A percentile compares a stretch with the other conserved stretches of the same genome.
These are phyloP conservation scores for Leptopilina myrica DNA, from an alignment of 2,888 invertebrate species.

Conservation along the genomic window DNA sequence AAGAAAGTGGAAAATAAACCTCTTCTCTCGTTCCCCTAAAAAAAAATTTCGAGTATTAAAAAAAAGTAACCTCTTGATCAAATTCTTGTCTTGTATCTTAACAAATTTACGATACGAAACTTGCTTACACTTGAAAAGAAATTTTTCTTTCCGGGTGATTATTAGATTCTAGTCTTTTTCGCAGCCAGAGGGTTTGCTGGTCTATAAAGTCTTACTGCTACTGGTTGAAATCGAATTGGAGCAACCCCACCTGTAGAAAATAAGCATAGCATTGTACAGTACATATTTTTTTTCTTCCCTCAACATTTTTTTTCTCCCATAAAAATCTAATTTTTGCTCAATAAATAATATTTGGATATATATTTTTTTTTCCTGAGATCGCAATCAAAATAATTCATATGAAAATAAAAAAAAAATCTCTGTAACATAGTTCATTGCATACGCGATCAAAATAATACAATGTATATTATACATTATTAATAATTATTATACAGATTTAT, in stretches of 20 bases:
- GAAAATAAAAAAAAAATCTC: not conserved
- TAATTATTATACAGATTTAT: not conserved
- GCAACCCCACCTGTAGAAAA: slow-evolving; percentile 37
- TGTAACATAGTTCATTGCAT: slow-evolving; percentile 50
- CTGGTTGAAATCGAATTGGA: slow-evolving; percentile 41
- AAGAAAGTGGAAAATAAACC: too few species aligned
- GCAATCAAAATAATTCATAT: slow-evolving; percentile 2
- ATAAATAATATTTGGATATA: not conserved
- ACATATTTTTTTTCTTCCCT: slow-evolving; percentile 6
- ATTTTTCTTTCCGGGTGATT: slow-evolving; percentile 40
- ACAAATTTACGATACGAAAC: slow-evolving; percentile 24
- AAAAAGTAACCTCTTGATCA: not conserved
- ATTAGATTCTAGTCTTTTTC: slow-evolving; percentile 37
- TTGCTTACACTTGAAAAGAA: slow-evolving; percentile 18
- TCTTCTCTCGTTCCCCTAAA: too few species aligned
- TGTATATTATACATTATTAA: not conserved
- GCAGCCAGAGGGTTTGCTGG: slow-evolving; percentile 38
- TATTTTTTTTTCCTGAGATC: not conserved
- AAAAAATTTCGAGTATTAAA: not conserved
- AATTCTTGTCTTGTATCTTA: slow-evolving; percentile 11
- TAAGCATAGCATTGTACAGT: slow-evolving; percentile 36
- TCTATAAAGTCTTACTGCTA: slow-evolving; percentile 38
- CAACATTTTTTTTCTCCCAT: not conserved
- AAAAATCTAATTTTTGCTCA: slow-evolving; percentile 17
- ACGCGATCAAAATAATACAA: slow-evolving; percentile 26